phyloP scores from a whole-genome alignment of 2,113 vertebrate species.

The Sprattus sprattus region DNA sequence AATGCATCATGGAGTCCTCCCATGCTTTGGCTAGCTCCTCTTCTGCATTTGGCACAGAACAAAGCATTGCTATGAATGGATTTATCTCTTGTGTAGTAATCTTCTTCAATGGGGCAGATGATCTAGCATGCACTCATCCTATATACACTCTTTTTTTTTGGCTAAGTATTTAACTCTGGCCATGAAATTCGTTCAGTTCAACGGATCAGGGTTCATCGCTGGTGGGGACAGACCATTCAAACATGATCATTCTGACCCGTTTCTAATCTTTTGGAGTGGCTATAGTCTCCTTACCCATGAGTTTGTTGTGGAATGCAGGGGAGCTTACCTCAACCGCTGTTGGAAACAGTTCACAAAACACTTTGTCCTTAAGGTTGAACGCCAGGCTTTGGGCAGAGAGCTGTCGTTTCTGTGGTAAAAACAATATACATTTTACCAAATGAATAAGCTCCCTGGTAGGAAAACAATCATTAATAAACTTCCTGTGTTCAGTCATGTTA shows the following conservation, averaged over 20 bases:
- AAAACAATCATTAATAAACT: background rate
- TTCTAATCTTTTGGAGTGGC: background rate
- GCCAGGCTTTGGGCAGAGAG: constrained; percentile 90
- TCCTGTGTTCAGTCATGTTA: too few relatives aligned
- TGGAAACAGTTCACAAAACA: constrained; percentile 96
- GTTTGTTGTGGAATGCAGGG: background rate
- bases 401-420: constrained; percentile 84
- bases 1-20: background rate
- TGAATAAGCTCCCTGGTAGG: background rate
- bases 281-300: constrained; percentile 62
- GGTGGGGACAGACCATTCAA: background rate
- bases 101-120: background rate
- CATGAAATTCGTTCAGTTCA: too few relatives aligned
- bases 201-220: background rate
- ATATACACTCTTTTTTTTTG: background rate
- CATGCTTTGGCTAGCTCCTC: background rate
- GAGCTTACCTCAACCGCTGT: constrained; percentile 89
- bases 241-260: background rate
- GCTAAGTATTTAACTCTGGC: background rate
- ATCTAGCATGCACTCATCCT: background rate
- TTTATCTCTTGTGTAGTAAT: background rate
- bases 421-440: constrained; percentile 20
- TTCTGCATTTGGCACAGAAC: too few relatives aligned
- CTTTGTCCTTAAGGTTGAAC: constrained; percentile 97
- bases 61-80: background rate